Evolutionary conservation across 2,113 vertebrate species (phyloP).

Genomic region (Megaleporinus macrocephalus): DNA sequence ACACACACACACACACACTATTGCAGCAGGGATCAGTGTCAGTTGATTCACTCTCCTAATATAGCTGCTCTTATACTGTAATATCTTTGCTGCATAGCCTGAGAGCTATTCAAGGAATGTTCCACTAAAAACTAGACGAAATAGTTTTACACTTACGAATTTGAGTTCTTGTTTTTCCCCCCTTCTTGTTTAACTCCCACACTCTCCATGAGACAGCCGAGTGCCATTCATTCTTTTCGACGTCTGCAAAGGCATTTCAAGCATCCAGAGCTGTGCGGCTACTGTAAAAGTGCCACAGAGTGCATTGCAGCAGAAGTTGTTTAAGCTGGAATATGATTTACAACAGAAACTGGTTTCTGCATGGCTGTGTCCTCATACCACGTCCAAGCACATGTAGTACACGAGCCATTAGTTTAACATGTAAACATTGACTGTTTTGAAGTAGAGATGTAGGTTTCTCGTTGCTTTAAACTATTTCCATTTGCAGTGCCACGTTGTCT

Average conservation of each 20-base stretch:
- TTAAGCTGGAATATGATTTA: not conserved
- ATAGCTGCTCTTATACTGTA: constrained; percentile 49
- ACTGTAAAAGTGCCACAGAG: not conserved
- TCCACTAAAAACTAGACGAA: constrained; percentile 39
- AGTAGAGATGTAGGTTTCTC: not conserved
- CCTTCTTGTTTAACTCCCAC: constrained; percentile 34
- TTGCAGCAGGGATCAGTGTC: constrained; percentile 38
- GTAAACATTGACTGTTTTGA: no score
- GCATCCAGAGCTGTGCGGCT: constrained; percentile 12
- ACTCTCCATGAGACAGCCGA: constrained; percentile 38
- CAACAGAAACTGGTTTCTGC: not conserved
- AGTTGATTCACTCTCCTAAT: constrained; percentile 61
- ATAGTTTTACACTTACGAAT: constrained; percentile 58
- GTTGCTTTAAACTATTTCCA: not conserved
- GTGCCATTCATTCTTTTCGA: constrained; percentile 49
- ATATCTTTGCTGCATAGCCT: constrained; percentile 29
- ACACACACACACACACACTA: not conserved
- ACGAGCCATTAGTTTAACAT: not conserved
- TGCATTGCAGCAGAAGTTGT: not conserved
- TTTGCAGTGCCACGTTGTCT: not conserved
- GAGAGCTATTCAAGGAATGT: constrained; percentile 51
- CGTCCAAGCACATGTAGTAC: not conserved
- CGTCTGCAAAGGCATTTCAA: constrained; percentile 59
- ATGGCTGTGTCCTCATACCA: not conserved
- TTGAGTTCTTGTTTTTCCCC: constrained; percentile 22